phyloP scores from a whole-genome alignment of 2,797 vertebrate species.

The Melanotaenia trifasciata region DNA sequence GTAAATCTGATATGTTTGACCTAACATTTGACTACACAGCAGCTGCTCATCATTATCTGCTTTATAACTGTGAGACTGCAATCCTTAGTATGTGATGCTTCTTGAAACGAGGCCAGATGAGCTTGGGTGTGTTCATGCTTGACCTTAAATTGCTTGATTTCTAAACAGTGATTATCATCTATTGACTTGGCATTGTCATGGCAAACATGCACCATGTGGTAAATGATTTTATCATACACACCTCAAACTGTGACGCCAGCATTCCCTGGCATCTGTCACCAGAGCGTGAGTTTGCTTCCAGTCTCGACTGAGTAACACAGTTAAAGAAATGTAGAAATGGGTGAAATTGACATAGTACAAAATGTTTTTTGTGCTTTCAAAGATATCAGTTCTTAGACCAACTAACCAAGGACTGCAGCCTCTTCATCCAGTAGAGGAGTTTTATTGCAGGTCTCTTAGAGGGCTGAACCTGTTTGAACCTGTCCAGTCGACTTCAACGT shows the following conservation, averaged over 20 bases:
- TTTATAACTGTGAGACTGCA: slow-evolving; percentile 1
- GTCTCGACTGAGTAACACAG: background rate
- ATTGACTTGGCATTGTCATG: slow-evolving; percentile 10
- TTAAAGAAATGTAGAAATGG: background rate
- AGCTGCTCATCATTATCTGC: slow-evolving; percentile 1
- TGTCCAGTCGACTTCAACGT: slow-evolving; percentile 16
- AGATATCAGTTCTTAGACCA: background rate
- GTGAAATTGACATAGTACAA: background rate
- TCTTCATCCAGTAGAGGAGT: background rate
- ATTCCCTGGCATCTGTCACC: background rate
- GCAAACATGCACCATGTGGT: slow-evolving; percentile 22
- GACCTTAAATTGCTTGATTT: background rate
- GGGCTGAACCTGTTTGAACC: background rate
- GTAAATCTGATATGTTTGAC: background rate
- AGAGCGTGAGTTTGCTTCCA: background rate
- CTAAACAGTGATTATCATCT: slow-evolving; percentile 7
- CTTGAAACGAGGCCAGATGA: background rate
- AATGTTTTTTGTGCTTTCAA: background rate
- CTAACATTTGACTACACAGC: background rate
- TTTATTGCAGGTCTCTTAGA: slow-evolving; percentile 23
- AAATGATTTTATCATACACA: background rate
- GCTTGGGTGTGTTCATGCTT: slow-evolving; percentile 33
- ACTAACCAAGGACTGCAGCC: background rate
- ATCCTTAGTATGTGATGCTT: background rate
- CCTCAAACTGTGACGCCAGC: background rate